Evolutionary conservation across 2,797 vertebrate species (phyloP).

Genomic region (Poeciliopsis paucimaculata): DNA sequence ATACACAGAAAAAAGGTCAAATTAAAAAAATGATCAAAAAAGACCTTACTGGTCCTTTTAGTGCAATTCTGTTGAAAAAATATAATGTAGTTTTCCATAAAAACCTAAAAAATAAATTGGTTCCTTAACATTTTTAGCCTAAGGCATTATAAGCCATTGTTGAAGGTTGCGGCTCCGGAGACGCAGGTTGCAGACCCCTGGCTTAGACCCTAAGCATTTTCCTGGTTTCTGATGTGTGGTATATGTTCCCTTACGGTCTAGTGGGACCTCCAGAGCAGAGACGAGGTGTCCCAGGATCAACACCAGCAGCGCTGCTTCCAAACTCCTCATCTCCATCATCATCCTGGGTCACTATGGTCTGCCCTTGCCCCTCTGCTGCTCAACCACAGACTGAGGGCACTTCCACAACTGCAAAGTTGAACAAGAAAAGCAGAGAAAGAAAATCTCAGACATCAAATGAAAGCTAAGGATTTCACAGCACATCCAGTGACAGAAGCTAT

Average conservation of each 20-base stretch:
- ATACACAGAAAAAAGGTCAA: not conserved
- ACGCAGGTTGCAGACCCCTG: not conserved
- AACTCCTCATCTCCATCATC: constrained; percentile 84
- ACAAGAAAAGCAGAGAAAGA: constrained; percentile 21
- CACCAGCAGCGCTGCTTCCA: constrained; percentile 77
- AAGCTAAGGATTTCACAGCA: constrained; percentile 29
- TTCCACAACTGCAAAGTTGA: constrained; percentile 65
- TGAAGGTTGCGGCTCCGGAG: not conserved
- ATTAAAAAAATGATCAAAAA: not conserved
- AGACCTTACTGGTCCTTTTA: not conserved
- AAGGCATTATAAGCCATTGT: not conserved
- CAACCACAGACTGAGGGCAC: constrained; percentile 58
- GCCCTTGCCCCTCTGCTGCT: constrained; percentile 62
- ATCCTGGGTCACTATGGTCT: constrained; percentile 63
- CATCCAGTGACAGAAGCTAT: constrained; percentile 42
- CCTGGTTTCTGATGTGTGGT: not conserved
- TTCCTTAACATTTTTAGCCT: not conserved
- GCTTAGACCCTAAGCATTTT: not conserved
- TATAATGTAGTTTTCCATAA: not conserved
- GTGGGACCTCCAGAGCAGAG: constrained; percentile 91
- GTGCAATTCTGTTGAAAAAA: not conserved
- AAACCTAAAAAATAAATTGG: not conserved
- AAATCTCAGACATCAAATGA: constrained; percentile 34
- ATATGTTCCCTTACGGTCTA: constrained; percentile 89
- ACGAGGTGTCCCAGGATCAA: constrained; percentile 85